These are phyloP conservation scores for Umimayanthus kanabou DNA, from an alignment of 92 coral and sea anemone genomes.

Conservation along the genomic window DNA sequence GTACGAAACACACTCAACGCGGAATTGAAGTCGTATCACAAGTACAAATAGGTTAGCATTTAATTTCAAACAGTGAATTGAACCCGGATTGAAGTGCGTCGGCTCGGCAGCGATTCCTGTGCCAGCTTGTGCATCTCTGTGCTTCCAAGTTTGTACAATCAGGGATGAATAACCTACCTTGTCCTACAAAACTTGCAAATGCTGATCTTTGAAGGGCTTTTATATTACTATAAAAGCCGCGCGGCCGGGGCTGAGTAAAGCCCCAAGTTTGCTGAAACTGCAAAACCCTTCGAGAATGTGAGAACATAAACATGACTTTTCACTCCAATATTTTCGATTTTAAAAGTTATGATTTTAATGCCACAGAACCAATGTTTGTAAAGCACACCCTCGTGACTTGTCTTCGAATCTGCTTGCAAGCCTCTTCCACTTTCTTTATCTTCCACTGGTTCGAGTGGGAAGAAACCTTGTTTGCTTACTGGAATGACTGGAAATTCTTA, in stretches of 20 bases:
- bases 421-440: neutral
- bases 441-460: neutral
- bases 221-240: neutral
- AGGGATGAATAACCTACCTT: constrained; percentile 18
- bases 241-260: neutral
- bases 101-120: neutral
- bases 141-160: neutral
- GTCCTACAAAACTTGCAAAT: constrained; percentile 18
- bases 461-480: neutral
- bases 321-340: neutral
- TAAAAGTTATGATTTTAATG: constrained; percentile 15
- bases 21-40: neutral
- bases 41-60: neutral
- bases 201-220: constrained; percentile 13
- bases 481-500: constrained; percentile 1
- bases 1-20: neutral
- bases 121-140: neutral
- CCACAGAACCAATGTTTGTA: constrained; percentile 24
- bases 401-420: neutral
- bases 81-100: neutral
- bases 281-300: constrained; percentile 1
- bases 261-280: constrained; percentile 1
- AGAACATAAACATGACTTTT: constrained; percentile 11
- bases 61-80: neutral
- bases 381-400: neutral